Evolutionary conservation across 2,797 vertebrate species (phyloP).

Genomic region (Ibycter americanus): DNA sequence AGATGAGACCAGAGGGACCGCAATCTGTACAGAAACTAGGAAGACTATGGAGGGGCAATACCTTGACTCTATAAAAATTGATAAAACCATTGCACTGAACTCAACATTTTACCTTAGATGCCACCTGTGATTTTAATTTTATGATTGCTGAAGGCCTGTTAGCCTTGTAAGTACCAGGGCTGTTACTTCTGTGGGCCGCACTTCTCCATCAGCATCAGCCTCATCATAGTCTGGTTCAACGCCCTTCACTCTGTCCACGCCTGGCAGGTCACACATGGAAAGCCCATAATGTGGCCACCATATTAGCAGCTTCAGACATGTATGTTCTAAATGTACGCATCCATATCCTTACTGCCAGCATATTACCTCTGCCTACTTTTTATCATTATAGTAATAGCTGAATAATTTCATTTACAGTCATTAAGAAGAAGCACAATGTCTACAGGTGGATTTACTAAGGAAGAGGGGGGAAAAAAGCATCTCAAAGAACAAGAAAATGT

Average conservation of each 20-base stretch:
- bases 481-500: not conserved
- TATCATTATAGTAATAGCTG: fast-evolving
- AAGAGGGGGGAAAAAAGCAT: not conserved
- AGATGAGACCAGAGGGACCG: not conserved
- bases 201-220: not conserved
- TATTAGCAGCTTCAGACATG: fast-evolving
- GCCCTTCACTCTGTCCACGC: fast-evolving
- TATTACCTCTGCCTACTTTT: no score
- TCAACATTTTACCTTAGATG: not conserved
- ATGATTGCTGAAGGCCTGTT: not conserved
- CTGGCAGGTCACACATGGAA: not conserved
- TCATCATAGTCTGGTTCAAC: fast-evolving
- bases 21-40: fast-evolving
- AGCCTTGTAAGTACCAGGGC: not conserved
- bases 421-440: not conserved
- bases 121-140: not conserved
- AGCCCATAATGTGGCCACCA: not conserved
- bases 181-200: not conserved
- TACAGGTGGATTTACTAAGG: conserved; percentile 3
- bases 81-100: not conserved
- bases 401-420: not conserved
- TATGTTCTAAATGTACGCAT: fast-evolving
- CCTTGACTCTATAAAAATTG: not conserved
- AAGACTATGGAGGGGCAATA: not conserved
- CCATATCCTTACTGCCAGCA: not conserved